Conservation (phyloP, 2,888 invertebrate species). For the Stenotaenia linearis region DNA sequence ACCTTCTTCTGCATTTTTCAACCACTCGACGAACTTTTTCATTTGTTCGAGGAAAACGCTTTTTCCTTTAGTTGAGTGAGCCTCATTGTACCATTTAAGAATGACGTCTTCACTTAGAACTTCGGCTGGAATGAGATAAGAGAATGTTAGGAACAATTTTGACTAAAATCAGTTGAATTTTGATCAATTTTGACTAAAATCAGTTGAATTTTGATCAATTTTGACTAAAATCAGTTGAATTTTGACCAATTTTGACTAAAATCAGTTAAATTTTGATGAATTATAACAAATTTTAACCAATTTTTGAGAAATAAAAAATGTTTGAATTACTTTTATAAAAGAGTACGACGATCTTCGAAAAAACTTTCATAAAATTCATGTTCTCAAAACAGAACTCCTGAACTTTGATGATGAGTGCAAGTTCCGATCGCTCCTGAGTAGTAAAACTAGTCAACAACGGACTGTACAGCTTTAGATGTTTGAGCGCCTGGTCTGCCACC, state of each 20-base stretch:
- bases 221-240: too few relatives aligned
- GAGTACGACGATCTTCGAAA: slow-evolving; percentile 92
- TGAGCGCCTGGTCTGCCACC: slow-evolving; percentile 75
- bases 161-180: not conserved
- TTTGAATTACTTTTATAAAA: slow-evolving; percentile 76
- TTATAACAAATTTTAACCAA: not conserved
- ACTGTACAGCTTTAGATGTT: slow-evolving; percentile 64
- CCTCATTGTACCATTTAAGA: slow-evolving; percentile 92
- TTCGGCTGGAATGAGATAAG: slow-evolving; percentile 58
- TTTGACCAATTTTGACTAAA: not conserved
- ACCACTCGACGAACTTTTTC: slow-evolving; percentile 96
- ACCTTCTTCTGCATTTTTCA: slow-evolving; percentile 91
- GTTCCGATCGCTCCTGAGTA: slow-evolving; percentile 76
- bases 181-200: not conserved
- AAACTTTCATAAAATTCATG: slow-evolving; percentile 98
- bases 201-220: too few relatives aligned
- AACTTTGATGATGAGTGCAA: slow-evolving; percentile 81
- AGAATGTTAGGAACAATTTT: not conserved
- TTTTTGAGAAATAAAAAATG: not conserved
- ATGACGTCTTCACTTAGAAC: slow-evolving; percentile 92
- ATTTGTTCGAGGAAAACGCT: slow-evolving; percentile 97
- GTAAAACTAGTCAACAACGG: slow-evolving; percentile 81
- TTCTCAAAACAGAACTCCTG: slow-evolving; percentile 98
- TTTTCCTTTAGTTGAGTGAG: slow-evolving; percentile 89
- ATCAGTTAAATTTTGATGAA: not conserved